A percentile compares a stretch with the other conserved stretches of the same genome.
Evolutionary conservation across 2,888 invertebrate species (phyloP).

Genomic region (Heliconius erato): DNA sequence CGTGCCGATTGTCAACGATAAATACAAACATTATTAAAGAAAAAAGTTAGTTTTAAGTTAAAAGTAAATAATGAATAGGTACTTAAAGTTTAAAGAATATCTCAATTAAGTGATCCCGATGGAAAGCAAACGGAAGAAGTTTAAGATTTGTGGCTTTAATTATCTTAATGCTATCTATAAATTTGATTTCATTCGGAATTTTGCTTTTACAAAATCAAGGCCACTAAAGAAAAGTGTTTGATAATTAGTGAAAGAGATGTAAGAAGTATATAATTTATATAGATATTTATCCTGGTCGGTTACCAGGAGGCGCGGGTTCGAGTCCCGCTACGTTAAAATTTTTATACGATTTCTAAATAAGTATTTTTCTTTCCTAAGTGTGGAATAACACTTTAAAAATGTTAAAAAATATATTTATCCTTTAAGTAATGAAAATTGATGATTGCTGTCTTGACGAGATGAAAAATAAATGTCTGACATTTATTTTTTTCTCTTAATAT

Average conservation of each 20-base stretch:
- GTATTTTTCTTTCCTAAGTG: no score
- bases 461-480: background rate
- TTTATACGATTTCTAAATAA: no score
- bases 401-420: no score
- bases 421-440: no score
- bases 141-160: constrained; percentile 47
- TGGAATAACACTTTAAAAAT: no score
- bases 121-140: constrained; percentile 31
- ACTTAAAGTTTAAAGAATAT: constrained; percentile 10
- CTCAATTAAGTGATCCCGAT: constrained; percentile 18
- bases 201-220: constrained; percentile 33
- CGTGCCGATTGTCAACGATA: background rate
- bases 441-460: no score
- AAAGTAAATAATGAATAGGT: background rate
- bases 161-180: constrained; percentile 42
- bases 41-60: background rate
- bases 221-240: background rate
- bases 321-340: no score
- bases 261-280: background rate
- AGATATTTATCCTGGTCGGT: no score
- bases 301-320: no score
- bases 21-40: background rate
- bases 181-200: constrained; percentile 41
- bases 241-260: background rate
- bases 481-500: background rate